A percentile compares a stretch with the other conserved stretches of the same genome.
Conservation (phyloP, 1,140 invertebrate genomes). For the Megalonaias nervosa region DNA sequence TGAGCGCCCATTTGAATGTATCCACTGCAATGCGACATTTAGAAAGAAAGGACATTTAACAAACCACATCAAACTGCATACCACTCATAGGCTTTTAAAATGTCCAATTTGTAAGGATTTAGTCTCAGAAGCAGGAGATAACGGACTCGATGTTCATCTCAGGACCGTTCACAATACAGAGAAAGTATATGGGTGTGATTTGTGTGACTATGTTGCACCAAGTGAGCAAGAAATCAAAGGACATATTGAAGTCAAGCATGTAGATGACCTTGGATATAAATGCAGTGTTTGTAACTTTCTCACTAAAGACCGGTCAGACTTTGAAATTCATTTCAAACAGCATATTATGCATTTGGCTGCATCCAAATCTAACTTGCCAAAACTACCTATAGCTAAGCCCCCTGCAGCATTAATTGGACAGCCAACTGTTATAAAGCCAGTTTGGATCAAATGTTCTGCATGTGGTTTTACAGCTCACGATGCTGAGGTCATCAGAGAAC, state of each 20-base stretch:
- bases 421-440: conserved; percentile 28
- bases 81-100: conserved; percentile 47
- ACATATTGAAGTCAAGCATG: conserved; percentile 48
- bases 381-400: too few relatives aligned
- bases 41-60: conserved; percentile 70
- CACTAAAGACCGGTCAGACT: too few relatives aligned
- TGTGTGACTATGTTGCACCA: conserved; percentile 58
- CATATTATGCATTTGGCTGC: too few relatives aligned
- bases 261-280: too few relatives aligned
- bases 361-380: too few relatives aligned
- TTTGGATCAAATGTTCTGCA: conserved; percentile 65
- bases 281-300: too few relatives aligned
- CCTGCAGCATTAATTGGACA: neutral
- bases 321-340: too few relatives aligned
- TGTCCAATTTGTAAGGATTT: conserved; percentile 47
- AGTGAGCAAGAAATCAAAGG: conserved; percentile 52
- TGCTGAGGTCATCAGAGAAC: conserved; percentile 56
- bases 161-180: conserved; percentile 53
- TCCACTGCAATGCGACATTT: conserved; percentile 68
- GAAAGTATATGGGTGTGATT: conserved; percentile 57
- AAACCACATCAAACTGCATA: conserved; percentile 68
- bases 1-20: conserved; percentile 65
- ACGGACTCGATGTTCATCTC: conserved; percentile 56
- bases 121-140: conserved; percentile 34
- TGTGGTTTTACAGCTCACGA: conserved; percentile 64